These are phyloP conservation scores for Parelbella ahira DNA, from an alignment of 2,888 invertebrate species.

Conservation along the genomic window DNA sequence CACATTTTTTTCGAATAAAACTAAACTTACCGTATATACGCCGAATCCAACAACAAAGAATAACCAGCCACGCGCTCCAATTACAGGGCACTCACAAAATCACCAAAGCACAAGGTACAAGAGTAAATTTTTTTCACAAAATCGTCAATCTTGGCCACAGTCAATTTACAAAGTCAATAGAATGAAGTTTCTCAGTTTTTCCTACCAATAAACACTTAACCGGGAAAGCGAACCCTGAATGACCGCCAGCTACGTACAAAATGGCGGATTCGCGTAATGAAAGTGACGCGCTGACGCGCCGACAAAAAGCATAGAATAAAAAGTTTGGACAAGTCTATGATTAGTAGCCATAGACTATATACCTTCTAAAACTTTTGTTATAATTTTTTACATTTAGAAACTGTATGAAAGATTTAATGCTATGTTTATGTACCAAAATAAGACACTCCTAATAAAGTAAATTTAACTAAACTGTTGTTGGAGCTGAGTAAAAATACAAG, in stretches of 20 bases:
- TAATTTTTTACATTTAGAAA: too few species aligned
- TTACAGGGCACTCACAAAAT: constrained; percentile 74
- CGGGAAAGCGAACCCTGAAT: constrained; percentile 69
- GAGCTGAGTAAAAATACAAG: too few species aligned
- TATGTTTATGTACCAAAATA: too few species aligned
- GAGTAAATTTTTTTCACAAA: constrained; percentile 57
- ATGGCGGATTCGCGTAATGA: constrained; percentile 80
- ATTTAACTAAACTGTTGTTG: too few species aligned
- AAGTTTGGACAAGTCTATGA: constrained; percentile 22
- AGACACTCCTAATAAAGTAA: too few species aligned
- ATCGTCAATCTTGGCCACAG: constrained; percentile 56
- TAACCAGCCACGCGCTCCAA: constrained; percentile 80
- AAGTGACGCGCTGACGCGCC: constrained; percentile 78
- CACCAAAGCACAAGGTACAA: constrained; percentile 72
- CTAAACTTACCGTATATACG: constrained; percentile 71
- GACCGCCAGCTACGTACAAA: constrained; percentile 81
- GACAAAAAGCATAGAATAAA: constrained; percentile 52
- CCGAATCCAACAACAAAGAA: constrained; percentile 79
- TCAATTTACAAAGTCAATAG: constrained; percentile 52
- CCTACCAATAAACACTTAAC: constrained; percentile 68
- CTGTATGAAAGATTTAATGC: too few species aligned
- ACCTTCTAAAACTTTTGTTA: too few species aligned
- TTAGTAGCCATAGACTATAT: constrained; percentile 23
- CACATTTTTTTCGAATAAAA: constrained; percentile 31
- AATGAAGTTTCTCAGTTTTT: constrained; percentile 67